Evolutionary conservation across 2,113 vertebrate species (phyloP).

Genomic region (Triplophysa dalaica): DNA sequence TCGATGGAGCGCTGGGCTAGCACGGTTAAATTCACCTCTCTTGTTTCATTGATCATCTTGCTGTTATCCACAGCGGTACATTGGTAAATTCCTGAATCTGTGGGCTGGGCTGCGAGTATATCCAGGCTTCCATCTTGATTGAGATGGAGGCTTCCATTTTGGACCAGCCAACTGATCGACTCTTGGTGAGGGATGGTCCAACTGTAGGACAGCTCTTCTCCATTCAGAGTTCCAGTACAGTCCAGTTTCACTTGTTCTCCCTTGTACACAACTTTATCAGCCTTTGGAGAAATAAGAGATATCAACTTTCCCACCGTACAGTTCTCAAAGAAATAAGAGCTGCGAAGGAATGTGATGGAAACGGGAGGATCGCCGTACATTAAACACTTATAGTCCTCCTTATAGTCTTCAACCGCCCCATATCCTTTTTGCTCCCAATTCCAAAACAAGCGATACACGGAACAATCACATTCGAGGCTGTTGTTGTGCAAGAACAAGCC

Average conservation of each 20-base stretch:
- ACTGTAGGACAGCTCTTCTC: conserved; percentile 73
- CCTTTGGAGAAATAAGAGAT: conserved; percentile 62
- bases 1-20: conserved; percentile 61
- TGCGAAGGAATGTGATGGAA: conserved; percentile 77
- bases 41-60: conserved; percentile 80
- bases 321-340: conserved; percentile 79
- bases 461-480: conserved; percentile 86
- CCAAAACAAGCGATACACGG: conserved; percentile 81
- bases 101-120: conserved; percentile 75
- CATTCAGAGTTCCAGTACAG: conserved; percentile 76
- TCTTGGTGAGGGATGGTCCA: conserved; percentile 84
- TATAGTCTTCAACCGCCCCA: conserved; percentile 81
- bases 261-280: conserved; percentile 69
- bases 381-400: conserved; percentile 81
- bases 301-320: conserved; percentile 68
- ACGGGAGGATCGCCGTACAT: conserved; percentile 70
- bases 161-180: conserved; percentile 69
- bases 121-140: conserved; percentile 85
- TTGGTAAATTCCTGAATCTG: conserved; percentile 86
- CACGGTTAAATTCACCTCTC: conserved; percentile 86
- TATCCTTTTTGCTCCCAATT: conserved; percentile 84
- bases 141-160: conserved; percentile 76
- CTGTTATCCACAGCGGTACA: conserved; percentile 81
- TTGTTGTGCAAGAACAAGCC: conserved; percentile 95
- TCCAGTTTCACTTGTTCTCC: conserved; percentile 77